Conservation (phyloP, 2,113 vertebrate genomes). For the Cheilinus undulatus region DNA sequence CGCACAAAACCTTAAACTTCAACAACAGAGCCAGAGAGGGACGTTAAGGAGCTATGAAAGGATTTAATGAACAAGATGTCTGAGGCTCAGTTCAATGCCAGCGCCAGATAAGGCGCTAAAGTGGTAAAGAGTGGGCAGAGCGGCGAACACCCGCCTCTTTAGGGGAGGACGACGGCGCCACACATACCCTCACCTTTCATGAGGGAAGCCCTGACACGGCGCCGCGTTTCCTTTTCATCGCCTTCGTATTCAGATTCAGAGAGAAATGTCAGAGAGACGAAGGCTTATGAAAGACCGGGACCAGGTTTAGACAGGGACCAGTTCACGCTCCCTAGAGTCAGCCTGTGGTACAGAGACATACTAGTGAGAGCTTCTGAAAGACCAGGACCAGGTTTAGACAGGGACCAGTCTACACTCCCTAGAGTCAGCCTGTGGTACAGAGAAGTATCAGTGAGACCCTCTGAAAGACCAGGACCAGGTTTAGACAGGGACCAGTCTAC, state of each 20-base stretch:
- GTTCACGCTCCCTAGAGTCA: too few species aligned
- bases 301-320: too few species aligned
- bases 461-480: too few species aligned
- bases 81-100: constrained; percentile 64
- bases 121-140: constrained; percentile 63
- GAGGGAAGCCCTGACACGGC: constrained; percentile 26
- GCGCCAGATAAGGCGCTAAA: constrained; percentile 62
- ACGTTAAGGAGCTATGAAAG: too few species aligned
- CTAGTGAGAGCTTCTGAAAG: too few species aligned
- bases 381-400: too few species aligned
- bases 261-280: constrained; percentile 70
- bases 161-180: constrained; percentile 26
- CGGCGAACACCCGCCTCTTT: constrained; percentile 41
- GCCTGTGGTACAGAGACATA: too few species aligned
- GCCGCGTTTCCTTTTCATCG: constrained; percentile 26
- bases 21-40: constrained; percentile 34
- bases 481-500: too few species aligned
- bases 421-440: too few species aligned
- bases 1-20: constrained; percentile 64
- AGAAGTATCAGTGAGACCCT: too few species aligned
- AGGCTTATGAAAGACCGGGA: too few species aligned
- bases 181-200: constrained; percentile 47
- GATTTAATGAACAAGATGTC: constrained; percentile 77
- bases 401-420: too few species aligned
- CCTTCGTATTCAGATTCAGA: constrained; percentile 65